Evolutionary conservation across 2,888 invertebrate genomes (phyloP).

Genomic region (Electrophaes corylata): DNA sequence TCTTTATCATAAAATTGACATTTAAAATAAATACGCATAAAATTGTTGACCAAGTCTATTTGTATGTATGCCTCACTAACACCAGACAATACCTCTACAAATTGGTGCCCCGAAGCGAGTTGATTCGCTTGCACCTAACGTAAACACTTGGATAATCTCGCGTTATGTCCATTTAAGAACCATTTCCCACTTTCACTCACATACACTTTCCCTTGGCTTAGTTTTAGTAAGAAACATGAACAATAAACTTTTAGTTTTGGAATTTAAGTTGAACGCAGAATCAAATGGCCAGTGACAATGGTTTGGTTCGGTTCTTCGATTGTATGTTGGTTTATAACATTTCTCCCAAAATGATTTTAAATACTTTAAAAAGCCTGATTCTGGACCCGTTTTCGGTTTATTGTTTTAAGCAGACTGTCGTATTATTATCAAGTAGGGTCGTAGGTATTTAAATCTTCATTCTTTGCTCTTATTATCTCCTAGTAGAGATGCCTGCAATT

Average conservation of each 20-base stretch:
- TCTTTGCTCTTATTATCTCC: too few species aligned
- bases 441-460: too few species aligned
- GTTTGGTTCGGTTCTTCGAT: too few species aligned
- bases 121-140: conserved; percentile 44
- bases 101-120: conserved; percentile 59
- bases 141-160: conserved; percentile 50
- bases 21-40: not conserved
- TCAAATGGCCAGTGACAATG: too few species aligned
- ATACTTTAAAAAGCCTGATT: too few species aligned
- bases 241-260: conserved; percentile 7
- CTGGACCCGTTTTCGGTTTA: too few species aligned
- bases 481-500: too few species aligned
- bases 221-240: conserved; percentile 15
- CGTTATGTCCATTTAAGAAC: conserved; percentile 53
- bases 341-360: too few species aligned
- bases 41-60: not conserved
- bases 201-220: conserved; percentile 37
- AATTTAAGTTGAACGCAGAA: not conserved
- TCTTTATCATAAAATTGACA: not conserved
- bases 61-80: conserved; percentile 37
- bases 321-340: too few species aligned
- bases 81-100: conserved; percentile 59
- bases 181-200: conserved; percentile 60
- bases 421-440: too few species aligned
- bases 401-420: too few species aligned